Percentiles rank a stretch among this genome's conserved stretches.
Conservation (phyloP, 2,113 vertebrate species). For the Phrynocephalus versicolor region DNA sequence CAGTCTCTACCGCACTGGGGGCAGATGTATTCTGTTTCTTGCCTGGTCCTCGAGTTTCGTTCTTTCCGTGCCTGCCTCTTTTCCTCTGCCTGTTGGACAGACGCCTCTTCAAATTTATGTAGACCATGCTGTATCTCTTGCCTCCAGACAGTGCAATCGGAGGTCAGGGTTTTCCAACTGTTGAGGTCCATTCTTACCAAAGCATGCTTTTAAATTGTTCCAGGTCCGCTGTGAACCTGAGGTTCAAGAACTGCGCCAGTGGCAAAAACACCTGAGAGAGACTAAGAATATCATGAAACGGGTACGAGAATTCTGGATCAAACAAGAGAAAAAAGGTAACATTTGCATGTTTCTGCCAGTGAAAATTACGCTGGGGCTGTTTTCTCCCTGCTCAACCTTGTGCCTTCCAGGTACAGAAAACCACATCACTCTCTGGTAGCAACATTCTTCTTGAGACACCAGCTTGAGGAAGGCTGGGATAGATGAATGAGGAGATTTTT, state of each 20-base stretch:
- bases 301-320: conserved; percentile 84
- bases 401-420: neutral
- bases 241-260: conserved; percentile 89
- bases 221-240: conserved; percentile 83
- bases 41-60: too few relatives aligned
- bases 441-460: neutral
- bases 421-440: neutral
- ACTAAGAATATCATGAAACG: conserved; percentile 76
- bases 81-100: too few relatives aligned
- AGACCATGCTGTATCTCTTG: too few relatives aligned
- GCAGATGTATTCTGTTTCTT: too few relatives aligned
- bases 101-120: too few relatives aligned
- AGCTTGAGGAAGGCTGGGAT: neutral
- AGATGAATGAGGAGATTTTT: neutral
- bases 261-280: conserved; percentile 87
- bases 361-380: too few relatives aligned
- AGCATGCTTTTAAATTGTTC: neutral
- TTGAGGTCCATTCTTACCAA: conserved; percentile 1
- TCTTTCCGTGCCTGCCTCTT: too few relatives aligned
- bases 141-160: too few relatives aligned
- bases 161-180: too few relatives aligned
- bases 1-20: too few relatives aligned
- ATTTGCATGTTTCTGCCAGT: neutral
- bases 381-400: neutral
- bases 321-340: conserved; percentile 84